Conservation (phyloP, 1,140 invertebrate genomes). For the Dinoponera quadriceps region DNA sequence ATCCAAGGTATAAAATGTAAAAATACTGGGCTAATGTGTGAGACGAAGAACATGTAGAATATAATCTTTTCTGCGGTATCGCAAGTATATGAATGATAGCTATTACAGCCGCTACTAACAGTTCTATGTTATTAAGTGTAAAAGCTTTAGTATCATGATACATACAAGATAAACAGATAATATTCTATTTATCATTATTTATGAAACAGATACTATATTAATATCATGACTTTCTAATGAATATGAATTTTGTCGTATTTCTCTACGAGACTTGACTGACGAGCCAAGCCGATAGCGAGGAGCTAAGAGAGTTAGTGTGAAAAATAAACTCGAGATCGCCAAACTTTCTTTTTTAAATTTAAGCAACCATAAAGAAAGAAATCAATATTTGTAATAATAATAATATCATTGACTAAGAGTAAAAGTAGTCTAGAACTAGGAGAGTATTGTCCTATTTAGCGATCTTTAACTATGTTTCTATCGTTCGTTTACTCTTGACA, state of each 20-base stretch:
- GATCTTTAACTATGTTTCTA: slow-evolving; percentile 66
- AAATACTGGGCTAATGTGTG: slow-evolving; percentile 85
- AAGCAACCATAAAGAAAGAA: slow-evolving; percentile 65
- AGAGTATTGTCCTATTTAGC: slow-evolving; percentile 74
- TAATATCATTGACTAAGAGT: slow-evolving; percentile 71
- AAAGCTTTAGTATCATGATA: slow-evolving; percentile 84
- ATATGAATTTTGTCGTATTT: slow-evolving; percentile 66
- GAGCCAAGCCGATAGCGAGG: slow-evolving; percentile 61
- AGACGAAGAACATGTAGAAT: slow-evolving; percentile 78
- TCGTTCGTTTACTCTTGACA: slow-evolving; percentile 61
- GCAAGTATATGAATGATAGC: slow-evolving; percentile 69
- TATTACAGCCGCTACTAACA: slow-evolving; percentile 75
- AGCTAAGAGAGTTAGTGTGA: slow-evolving; percentile 70
- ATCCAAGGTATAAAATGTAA: slow-evolving; percentile 84
- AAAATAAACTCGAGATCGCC: slow-evolving; percentile 61
- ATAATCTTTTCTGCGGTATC: slow-evolving; percentile 72
- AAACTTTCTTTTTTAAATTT: slow-evolving; percentile 56
- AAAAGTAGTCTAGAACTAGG: slow-evolving; percentile 71
- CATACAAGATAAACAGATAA: slow-evolving; percentile 82
- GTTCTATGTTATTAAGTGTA: slow-evolving; percentile 81
- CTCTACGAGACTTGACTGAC: slow-evolving; percentile 30
- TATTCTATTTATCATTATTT: slow-evolving; percentile 77
- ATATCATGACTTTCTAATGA: slow-evolving; percentile 73
- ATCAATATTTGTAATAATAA: slow-evolving; percentile 56
- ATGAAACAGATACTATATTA: slow-evolving; percentile 76